Evolutionary conservation across 2,113 vertebrate genomes (phyloP).

Genomic region (Echinops telfairi): DNA sequence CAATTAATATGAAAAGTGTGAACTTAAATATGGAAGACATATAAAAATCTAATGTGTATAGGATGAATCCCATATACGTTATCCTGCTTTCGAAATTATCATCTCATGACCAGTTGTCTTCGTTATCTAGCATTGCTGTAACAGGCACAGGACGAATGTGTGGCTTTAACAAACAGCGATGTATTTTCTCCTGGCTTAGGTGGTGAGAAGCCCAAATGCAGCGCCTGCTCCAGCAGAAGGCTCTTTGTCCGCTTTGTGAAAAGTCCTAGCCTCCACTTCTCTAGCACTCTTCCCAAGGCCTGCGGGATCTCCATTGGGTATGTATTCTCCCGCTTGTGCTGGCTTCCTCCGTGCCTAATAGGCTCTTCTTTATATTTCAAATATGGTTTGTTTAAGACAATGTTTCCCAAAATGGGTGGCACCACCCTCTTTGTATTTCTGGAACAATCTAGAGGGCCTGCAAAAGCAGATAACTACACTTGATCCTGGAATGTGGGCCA

Average conservation of each 20-base stretch:
- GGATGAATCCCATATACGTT: not conserved
- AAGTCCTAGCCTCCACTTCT: not conserved
- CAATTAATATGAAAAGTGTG: not conserved
- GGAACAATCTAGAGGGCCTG: no score
- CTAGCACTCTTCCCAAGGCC: not conserved
- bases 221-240: not conserved
- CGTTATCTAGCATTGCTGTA: not conserved
- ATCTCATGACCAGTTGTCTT: not conserved
- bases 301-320: not conserved
- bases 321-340: not conserved
- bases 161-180: not conserved
- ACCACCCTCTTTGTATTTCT: no score
- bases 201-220: not conserved
- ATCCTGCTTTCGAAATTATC: not conserved
- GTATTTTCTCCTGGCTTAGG: not conserved
- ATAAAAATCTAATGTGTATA: not conserved
- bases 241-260: not conserved
- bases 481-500: no score
- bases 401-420: no score
- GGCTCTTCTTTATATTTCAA: not conserved
- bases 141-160: not conserved
- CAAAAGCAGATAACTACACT: no score
- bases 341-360: not conserved
- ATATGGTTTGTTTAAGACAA: not conserved
- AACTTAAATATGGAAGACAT: not conserved